Evolutionary conservation across 2,888 invertebrate genomes (phyloP).

Genomic region (Oxyscelio sp.): DNA sequence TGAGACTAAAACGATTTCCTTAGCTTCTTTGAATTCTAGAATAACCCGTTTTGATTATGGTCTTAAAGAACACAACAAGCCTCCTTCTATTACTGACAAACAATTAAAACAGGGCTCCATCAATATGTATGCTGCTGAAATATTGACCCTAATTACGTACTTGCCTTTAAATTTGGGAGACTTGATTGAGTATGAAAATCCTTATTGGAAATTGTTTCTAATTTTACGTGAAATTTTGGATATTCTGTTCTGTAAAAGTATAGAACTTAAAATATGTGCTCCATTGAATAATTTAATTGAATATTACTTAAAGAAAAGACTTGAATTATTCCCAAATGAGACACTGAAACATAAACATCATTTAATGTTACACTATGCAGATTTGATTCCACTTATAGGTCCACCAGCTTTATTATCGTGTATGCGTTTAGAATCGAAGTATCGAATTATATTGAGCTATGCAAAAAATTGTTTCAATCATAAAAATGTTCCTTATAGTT

Average conservation of each 20-base stretch:
- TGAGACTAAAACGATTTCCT: slow-evolving; percentile 18
- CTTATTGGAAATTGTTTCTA: slow-evolving; percentile 59
- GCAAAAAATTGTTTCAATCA: slow-evolving; percentile 41
- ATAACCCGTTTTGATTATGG: slow-evolving; percentile 61
- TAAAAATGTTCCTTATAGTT: slow-evolving; percentile 28
- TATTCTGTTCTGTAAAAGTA: slow-evolving; percentile 46
- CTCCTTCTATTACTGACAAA: slow-evolving; percentile 37
- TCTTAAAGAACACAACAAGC: slow-evolving; percentile 51
- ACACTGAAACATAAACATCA: slow-evolving; percentile 59
- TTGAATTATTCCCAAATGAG: slow-evolving; percentile 45
- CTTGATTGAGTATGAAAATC: slow-evolving; percentile 34
- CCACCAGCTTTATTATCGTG: slow-evolving; percentile 32
- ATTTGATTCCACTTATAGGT: slow-evolving; percentile 39
- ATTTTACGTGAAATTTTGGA: slow-evolving; percentile 58
- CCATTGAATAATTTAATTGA: slow-evolving; percentile 41
- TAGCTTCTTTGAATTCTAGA: slow-evolving; percentile 45
- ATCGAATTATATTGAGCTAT: slow-evolving; percentile 9
- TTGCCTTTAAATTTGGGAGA: slow-evolving; percentile 62
- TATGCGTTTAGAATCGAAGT: slow-evolving; percentile 47
- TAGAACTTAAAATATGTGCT: slow-evolving; percentile 36
- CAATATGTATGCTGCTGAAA: slow-evolving; percentile 65
- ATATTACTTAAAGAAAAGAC: slow-evolving; percentile 35
- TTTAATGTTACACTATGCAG: slow-evolving; percentile 48
- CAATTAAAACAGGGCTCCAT: slow-evolving; percentile 52
- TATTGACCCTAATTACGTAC: slow-evolving; percentile 43